A percentile compares a stretch with the other conserved stretches of the same genome.
Conservation (phyloP, 2,797 vertebrate species). For the Anolis apletophallus region DNA sequence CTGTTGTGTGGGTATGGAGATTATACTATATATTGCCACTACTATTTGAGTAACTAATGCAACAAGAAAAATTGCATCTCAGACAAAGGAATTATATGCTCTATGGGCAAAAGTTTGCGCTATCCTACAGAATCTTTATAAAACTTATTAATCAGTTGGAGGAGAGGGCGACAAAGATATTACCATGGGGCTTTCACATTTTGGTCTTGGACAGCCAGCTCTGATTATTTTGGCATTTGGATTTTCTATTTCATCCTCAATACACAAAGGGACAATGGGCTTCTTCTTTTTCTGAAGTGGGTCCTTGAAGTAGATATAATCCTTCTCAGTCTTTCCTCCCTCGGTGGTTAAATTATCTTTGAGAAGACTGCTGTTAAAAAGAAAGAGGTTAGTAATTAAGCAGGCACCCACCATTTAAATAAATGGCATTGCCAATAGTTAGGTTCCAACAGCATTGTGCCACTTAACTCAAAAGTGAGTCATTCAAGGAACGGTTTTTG, state of each 20-base stretch:
- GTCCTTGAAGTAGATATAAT: not conserved
- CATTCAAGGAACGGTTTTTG: not conserved
- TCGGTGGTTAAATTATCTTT: not conserved
- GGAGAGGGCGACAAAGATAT: not conserved
- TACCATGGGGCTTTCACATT: conserved; percentile 24
- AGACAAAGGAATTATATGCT: not conserved
- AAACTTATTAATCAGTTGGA: not conserved
- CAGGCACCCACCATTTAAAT: not conserved
- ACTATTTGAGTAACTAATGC: not conserved
- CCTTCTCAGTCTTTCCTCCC: conserved; percentile 15
- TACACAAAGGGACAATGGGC: conserved; percentile 57
- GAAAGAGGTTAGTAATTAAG: conserved; percentile 19
- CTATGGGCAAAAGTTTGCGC: not conserved
- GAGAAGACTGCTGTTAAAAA: conserved; percentile 52
- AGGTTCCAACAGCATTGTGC: not conserved
- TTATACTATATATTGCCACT: not conserved
- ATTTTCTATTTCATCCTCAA: conserved; percentile 69
- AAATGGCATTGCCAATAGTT: not conserved
- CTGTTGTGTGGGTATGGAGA: too few species aligned
- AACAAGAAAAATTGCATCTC: not conserved
- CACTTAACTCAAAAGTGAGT: not conserved
- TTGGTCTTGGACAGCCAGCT: not conserved
- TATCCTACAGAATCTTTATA: not conserved
- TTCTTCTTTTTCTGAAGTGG: conserved; percentile 5
- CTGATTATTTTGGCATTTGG: conserved; percentile 63